A percentile compares a stretch with the other conserved stretches of the same genome.
These are phyloP conservation scores for Erinaceus europaeus DNA, from an alignment of 2,113 vertebrate genomes.

Conservation along the genomic window DNA sequence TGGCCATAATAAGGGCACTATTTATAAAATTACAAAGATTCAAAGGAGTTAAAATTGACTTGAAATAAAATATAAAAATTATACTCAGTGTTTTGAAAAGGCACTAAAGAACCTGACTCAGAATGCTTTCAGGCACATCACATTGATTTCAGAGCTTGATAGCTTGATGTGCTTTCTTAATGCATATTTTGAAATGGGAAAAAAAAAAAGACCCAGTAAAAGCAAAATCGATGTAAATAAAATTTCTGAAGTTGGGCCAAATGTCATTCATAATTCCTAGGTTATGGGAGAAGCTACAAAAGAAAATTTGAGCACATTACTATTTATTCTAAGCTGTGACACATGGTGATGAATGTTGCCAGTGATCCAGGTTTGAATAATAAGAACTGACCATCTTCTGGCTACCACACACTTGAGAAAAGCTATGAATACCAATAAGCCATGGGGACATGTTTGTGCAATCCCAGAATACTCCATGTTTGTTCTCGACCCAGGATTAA, in stretches of 20 bases:
- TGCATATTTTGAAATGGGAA: slow-evolving; percentile 21
- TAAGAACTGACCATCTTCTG: not conserved
- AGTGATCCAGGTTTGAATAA: slow-evolving; percentile 6
- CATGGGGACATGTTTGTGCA: not conserved
- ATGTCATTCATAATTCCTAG: slow-evolving; percentile 6
- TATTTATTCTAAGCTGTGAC: slow-evolving; percentile 26
- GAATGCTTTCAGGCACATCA: not conserved
- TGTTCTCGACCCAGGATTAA: not conserved
- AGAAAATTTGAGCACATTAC: slow-evolving; percentile 15
- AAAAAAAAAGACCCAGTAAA: not conserved
- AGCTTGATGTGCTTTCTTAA: not conserved
- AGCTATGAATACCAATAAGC: not conserved
- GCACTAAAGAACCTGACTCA: not conserved
- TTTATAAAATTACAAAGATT: slow-evolving; percentile 43
- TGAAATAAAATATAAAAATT: slow-evolving; percentile 48
- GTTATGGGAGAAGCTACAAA: not conserved
- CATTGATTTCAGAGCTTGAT: slow-evolving; percentile 12
- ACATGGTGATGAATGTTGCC: not conserved
- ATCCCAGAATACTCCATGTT: not conserved
- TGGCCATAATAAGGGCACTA: slow-evolving; percentile 26
- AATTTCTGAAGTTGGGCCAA: not conserved
- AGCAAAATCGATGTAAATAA: slow-evolving; percentile 20
- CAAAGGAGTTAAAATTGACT: slow-evolving; percentile 21
- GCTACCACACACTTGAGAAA: not conserved
- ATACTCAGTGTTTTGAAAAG: slow-evolving; percentile 33